Evolutionary conservation across 1,140 invertebrate species (phyloP).

Genomic region (Sminthurides bifidus): DNA sequence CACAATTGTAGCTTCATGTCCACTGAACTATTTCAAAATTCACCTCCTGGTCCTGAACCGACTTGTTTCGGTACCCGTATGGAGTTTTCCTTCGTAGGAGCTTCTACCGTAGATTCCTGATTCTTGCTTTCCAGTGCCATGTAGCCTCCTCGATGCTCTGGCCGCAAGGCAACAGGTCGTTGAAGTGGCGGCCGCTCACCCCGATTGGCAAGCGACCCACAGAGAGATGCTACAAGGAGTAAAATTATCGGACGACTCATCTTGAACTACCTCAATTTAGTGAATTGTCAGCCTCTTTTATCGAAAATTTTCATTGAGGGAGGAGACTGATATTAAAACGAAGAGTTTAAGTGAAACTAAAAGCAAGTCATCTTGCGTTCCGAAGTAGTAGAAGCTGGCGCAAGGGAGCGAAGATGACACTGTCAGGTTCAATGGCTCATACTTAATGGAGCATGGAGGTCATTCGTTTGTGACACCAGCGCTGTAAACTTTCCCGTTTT

Average conservation of each 20-base stretch:
- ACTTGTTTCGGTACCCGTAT: constrained; percentile 17
- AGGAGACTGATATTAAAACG: background rate
- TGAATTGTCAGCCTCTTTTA: background rate
- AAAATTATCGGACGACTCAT: background rate
- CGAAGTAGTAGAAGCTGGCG: no score
- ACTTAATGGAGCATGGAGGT: background rate
- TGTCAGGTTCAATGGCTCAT: constrained; percentile 4
- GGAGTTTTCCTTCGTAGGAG: no score
- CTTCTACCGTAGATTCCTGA: background rate
- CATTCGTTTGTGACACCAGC: no score
- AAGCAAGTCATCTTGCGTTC: no score
- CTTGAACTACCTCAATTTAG: background rate
- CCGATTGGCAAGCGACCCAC: background rate
- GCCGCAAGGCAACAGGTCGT: no score
- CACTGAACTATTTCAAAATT: background rate
- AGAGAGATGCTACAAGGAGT: background rate
- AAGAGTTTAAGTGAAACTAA: background rate
- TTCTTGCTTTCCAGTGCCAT: background rate
- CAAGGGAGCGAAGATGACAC: background rate
- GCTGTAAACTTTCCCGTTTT: no score
- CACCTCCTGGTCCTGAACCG: constrained; percentile 5
- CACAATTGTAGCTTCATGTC: background rate
- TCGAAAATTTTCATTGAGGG: background rate
- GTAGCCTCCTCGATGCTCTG: background rate
- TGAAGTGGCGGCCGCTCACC: no score